Conservation (phyloP, 2,797 vertebrate genomes). For the Lutjanus argentimaculatus region DNA sequence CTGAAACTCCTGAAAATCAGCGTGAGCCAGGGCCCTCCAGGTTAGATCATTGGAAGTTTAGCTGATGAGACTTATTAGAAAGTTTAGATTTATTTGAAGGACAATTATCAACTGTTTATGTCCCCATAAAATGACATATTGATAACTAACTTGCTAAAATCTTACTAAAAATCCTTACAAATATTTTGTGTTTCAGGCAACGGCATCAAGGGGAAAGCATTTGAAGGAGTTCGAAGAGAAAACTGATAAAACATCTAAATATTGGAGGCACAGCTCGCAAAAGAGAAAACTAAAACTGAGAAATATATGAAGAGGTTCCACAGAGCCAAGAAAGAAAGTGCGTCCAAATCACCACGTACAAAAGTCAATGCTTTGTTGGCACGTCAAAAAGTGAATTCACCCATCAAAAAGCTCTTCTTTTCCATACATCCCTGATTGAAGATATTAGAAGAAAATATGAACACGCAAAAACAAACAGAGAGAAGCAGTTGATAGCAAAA, state of each 20-base stretch:
- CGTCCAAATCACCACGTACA: background rate
- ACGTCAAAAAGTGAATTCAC: slow-evolving; percentile 26
- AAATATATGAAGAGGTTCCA: slow-evolving; percentile 41
- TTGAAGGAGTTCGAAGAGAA: slow-evolving; percentile 11
- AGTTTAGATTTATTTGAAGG: slow-evolving; percentile 15
- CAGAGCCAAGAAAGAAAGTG: slow-evolving; percentile 11
- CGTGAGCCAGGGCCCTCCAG: background rate
- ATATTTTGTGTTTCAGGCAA: slow-evolving; percentile 42
- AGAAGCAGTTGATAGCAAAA: slow-evolving; percentile 49
- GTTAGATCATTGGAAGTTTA: slow-evolving; percentile 9
- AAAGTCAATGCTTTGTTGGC: slow-evolving; percentile 16
- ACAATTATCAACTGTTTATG: slow-evolving; percentile 6
- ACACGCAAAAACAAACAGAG: slow-evolving; percentile 38
- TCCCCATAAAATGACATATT: slow-evolving; percentile 12
- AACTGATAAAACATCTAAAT: slow-evolving; percentile 13
- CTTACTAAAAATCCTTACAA: background rate
- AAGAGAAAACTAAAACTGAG: slow-evolving; percentile 29
- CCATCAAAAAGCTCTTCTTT: slow-evolving; percentile 32
- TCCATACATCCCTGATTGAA: slow-evolving; percentile 25
- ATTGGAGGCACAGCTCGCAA: slow-evolving; percentile 8
- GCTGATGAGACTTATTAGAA: background rate
- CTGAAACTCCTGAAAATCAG: background rate
- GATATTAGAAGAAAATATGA: slow-evolving; percentile 41
- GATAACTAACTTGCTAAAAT: background rate
- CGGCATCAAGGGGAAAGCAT: slow-evolving; percentile 17